A percentile compares a stretch with the other conserved stretches of the same genome.
Conservation (phyloP, 2,797 vertebrate genomes). For the Adelosebastes latens region DNA sequence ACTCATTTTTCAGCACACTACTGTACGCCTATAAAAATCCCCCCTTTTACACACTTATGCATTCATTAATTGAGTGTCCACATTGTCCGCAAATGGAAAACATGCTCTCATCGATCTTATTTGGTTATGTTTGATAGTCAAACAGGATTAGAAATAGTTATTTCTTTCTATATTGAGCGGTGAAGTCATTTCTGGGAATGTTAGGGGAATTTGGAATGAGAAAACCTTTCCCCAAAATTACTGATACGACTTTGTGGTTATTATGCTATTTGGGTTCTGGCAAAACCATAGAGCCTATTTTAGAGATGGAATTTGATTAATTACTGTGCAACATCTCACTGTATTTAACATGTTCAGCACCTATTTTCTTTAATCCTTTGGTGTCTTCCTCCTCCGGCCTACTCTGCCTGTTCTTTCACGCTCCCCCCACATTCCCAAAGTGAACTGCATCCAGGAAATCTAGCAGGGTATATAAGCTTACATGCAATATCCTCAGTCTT, state of each 20-base stretch:
- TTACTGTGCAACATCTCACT: not conserved
- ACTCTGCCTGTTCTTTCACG: conserved; percentile 50
- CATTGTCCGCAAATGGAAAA: conserved; percentile 59
- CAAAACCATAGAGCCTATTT: not conserved
- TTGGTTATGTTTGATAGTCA: conserved; percentile 60
- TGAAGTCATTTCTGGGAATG: conserved; percentile 60
- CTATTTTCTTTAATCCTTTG: conserved; percentile 2
- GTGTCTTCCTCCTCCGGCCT: conserved; percentile 1
- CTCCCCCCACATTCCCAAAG: conserved; percentile 42
- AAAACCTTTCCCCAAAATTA: conserved; percentile 30
- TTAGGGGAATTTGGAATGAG: conserved; percentile 75
- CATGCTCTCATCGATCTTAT: conserved; percentile 50
- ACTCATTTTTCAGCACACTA: conserved; percentile 62
- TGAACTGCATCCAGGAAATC: conserved; percentile 39
- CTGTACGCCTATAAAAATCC: conserved; percentile 66
- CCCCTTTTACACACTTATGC: conserved; percentile 40
- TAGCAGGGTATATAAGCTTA: conserved; percentile 46
- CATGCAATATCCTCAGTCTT: conserved; percentile 50
- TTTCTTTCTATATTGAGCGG: conserved; percentile 13
- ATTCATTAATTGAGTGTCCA: conserved; percentile 58
- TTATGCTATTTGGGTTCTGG: conserved; percentile 1
- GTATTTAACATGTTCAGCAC: not conserved
- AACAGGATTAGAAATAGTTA: conserved; percentile 38
- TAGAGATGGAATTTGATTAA: not conserved
- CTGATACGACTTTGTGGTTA: not conserved